Percentiles rank a stretch among this genome's conserved stretches.
Conservation (phyloP, 2,888 invertebrate species). For the Lepidocyrtoides sp. region DNA sequence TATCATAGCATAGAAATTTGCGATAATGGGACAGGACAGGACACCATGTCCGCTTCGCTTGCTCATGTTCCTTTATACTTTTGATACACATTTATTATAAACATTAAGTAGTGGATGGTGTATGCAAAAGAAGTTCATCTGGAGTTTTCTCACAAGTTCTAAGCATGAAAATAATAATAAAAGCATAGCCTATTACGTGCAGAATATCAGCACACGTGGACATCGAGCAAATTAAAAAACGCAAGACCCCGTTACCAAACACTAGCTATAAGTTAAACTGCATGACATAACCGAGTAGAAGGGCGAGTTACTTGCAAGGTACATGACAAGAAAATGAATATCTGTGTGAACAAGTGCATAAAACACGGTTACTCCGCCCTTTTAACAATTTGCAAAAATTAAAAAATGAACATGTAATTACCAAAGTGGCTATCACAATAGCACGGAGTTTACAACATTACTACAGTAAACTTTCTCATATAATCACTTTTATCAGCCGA, state of each 20-base stretch:
- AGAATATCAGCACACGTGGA: slow-evolving; percentile 11
- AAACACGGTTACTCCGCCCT: slow-evolving; percentile 45
- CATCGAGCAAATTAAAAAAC: slow-evolving; percentile 54
- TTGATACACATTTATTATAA: too few relatives aligned
- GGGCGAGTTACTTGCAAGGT: background rate
- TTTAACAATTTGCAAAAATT: slow-evolving; percentile 44
- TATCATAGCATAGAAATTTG: slow-evolving; percentile 39
- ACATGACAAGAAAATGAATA: background rate
- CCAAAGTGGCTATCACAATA: background rate
- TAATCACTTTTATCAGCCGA: background rate
- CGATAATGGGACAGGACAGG: slow-evolving; percentile 7
- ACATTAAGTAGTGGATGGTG: too few relatives aligned
- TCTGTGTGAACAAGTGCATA: slow-evolving; percentile 23
- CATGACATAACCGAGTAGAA: background rate
- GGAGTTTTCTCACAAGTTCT: slow-evolving; percentile 49
- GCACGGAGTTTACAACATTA: background rate
- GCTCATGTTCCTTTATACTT: too few relatives aligned
- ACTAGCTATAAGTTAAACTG: background rate
- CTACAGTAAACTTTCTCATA: slow-evolving; percentile 31
- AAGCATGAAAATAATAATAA: background rate
- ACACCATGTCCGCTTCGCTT: background rate
- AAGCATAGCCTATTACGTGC: background rate
- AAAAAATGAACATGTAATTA: slow-evolving; percentile 49
- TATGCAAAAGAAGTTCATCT: slow-evolving; percentile 29
- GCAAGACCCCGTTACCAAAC: slow-evolving; percentile 38